These are phyloP conservation scores for Idaea dimidiata DNA, from an alignment of 2,888 invertebrate species.

Conservation along the genomic window DNA sequence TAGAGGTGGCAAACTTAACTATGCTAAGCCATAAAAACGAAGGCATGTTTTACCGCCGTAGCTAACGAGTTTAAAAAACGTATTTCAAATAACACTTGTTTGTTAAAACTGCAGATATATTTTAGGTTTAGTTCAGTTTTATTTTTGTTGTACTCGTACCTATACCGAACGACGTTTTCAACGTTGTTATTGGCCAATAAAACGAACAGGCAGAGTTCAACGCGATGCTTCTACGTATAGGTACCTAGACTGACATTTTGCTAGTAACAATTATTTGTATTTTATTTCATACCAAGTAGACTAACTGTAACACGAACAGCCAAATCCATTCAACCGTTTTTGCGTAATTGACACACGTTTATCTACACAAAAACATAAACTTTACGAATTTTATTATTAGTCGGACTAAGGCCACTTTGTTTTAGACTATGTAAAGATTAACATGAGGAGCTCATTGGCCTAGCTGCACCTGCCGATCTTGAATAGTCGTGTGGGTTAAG, in stretches of 20 bases:
- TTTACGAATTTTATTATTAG: too few species aligned
- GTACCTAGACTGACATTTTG: neutral
- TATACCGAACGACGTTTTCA: neutral
- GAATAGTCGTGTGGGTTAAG: too few species aligned
- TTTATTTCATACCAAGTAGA: neutral
- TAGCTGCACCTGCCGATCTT: too few species aligned
- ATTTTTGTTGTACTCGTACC: neutral
- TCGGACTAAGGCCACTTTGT: too few species aligned
- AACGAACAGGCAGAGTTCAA: neutral
- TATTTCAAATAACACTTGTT: slow-evolving; percentile 1
- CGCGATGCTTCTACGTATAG: neutral
- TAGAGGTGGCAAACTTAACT: too few species aligned
- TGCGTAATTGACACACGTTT: too few species aligned
- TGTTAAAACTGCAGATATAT: slow-evolving; percentile 1
- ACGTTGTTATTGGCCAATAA: neutral
- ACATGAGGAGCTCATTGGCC: too few species aligned
- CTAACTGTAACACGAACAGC: too few species aligned
- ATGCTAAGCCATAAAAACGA: neutral
- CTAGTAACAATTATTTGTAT: neutral
- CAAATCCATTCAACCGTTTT: too few species aligned
- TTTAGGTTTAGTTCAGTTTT: neutral
- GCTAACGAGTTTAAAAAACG: neutral
- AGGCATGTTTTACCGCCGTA: neutral
- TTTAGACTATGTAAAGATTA: too few species aligned
- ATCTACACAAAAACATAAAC: too few species aligned